Conservation (phyloP, 2,113 vertebrate species). For the pig (Sus scrofa) region T2T-Sscrofa CM000820.6:36719501-36720000, state of each 20-base stretch:
- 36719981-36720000: background rate
- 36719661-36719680: background rate
- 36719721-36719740: constrained; percentile 7
- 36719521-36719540: too few species aligned
- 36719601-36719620: too few species aligned
- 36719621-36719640: too few species aligned
- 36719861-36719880: background rate
- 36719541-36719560: too few species aligned
- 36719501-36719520: too few species aligned
- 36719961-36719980: too few species aligned
- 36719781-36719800: background rate
- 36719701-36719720: background rate
- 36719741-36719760: background rate
- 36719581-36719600: too few species aligned
- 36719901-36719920: too few species aligned
- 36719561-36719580: too few species aligned
- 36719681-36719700: background rate
- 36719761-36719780: background rate
- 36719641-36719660: too few species aligned
- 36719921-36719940: too few species aligned
- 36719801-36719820: background rate
- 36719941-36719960: too few species aligned
- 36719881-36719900: background rate
- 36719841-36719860: constrained; percentile 3
- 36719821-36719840: constrained; percentile 10